Evolutionary conservation across 2,113 vertebrate genomes (phyloP).

Genomic region (Crotalus viridis): DNA sequence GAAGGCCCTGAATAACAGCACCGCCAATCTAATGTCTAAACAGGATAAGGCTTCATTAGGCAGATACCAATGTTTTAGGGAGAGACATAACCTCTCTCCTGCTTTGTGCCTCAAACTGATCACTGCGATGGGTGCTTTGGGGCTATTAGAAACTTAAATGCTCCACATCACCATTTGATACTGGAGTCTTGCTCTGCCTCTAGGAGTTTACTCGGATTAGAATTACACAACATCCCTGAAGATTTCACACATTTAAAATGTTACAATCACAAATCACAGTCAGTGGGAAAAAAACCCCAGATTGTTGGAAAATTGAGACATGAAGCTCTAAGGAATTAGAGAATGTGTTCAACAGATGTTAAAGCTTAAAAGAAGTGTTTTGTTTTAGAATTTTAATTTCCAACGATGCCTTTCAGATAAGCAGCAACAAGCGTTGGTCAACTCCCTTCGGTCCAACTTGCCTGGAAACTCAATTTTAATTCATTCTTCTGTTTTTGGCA

Average conservation of each 20-base stretch:
- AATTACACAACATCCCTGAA: conserved; percentile 8
- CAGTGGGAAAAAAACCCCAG: background rate
- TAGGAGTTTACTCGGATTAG: background rate
- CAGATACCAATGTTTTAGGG: background rate
- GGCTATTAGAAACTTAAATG: too few relatives aligned
- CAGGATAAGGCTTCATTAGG: background rate
- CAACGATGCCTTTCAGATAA: background rate
- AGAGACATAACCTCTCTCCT: background rate
- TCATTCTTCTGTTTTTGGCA: conserved; percentile 32
- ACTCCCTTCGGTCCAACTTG: conserved; percentile 18
- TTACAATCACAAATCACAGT: background rate
- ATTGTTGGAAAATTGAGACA: background rate
- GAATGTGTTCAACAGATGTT: background rate
- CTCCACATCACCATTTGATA: too few relatives aligned
- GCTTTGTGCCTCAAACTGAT: too few relatives aligned
- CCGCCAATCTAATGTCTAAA: background rate
- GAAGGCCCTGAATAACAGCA: background rate
- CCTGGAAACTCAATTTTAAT: conserved; percentile 11
- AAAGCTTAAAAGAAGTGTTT: conserved; percentile 9
- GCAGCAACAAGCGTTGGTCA: background rate
- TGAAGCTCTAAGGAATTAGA: background rate
- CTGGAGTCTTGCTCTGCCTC: background rate
- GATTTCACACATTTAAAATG: conserved; percentile 3
- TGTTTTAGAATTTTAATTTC: background rate
- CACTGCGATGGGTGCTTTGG: background rate